These are phyloP conservation scores for Lophius americanus DNA, from an alignment of 2,797 vertebrate species.

Conservation along the genomic window DNA sequence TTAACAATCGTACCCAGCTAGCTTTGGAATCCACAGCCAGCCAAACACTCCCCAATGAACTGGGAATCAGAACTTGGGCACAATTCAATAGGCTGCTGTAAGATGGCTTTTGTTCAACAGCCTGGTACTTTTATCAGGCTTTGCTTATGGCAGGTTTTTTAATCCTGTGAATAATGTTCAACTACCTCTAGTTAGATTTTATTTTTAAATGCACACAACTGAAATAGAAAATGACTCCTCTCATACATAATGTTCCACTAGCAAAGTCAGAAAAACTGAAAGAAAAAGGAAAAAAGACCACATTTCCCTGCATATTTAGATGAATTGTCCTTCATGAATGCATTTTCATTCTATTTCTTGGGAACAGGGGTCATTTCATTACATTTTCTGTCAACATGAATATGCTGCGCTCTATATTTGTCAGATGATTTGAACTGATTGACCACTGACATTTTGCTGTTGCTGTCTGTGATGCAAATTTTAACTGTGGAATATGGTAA, in stretches of 20 bases:
- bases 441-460: slow-evolving; percentile 81
- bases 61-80: slow-evolving; percentile 63
- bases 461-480: slow-evolving; percentile 79
- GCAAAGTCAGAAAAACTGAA: slow-evolving; percentile 46
- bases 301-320: slow-evolving; percentile 70
- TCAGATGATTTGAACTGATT: slow-evolving; percentile 76
- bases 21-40: slow-evolving; percentile 68
- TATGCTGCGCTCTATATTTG: slow-evolving; percentile 70
- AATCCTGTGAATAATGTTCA: slow-evolving; percentile 70
- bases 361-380: slow-evolving; percentile 70
- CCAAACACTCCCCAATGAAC: slow-evolving; percentile 77
- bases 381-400: slow-evolving; percentile 67
- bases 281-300: slow-evolving; percentile 33
- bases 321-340: slow-evolving; percentile 69
- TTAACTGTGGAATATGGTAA: slow-evolving; percentile 63
- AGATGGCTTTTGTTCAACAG: slow-evolving; percentile 71
- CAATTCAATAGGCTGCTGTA: slow-evolving; percentile 69
- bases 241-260: slow-evolving; percentile 54
- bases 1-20: slow-evolving; percentile 70
- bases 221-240: slow-evolving; percentile 50
- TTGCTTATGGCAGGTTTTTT: slow-evolving; percentile 59
- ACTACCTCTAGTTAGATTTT: slow-evolving; percentile 61
- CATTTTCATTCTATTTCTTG: slow-evolving; percentile 66
- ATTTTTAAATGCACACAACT: slow-evolving; percentile 72
- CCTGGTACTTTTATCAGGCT: slow-evolving; percentile 63